Conservation (phyloP, 2,888 invertebrate genomes). For the Pyrochroa serraticornis region DNA sequence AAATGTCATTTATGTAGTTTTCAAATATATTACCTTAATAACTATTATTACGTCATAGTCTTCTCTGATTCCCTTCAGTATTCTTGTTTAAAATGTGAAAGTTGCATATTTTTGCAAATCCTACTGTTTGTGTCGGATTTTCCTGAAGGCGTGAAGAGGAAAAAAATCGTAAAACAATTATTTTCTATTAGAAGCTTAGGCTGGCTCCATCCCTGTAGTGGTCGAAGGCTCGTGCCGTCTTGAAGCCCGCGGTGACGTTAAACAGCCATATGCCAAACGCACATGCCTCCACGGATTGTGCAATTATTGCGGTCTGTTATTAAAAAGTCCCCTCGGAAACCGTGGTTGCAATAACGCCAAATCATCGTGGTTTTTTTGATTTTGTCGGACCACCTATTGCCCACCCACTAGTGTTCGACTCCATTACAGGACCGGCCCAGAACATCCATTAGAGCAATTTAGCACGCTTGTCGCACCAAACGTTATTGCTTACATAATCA, state of each 20-base stretch:
- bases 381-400: not conserved
- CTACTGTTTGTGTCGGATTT: no score
- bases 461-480: not conserved
- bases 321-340: not conserved
- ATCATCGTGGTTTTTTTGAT: not conserved
- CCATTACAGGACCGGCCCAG: no score
- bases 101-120: no score
- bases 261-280: constrained; percentile 15
- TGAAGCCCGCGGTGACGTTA: not conserved
- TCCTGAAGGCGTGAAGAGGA: no score
- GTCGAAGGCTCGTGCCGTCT: not conserved
- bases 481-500: not conserved
- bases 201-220: not conserved
- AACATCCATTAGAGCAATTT: not conserved
- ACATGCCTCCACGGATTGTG: constrained; percentile 8
- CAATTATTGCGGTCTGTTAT: constrained; percentile 2
- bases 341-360: not conserved
- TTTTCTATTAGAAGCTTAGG: not conserved
- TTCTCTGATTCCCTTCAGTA: no score
- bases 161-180: no score
- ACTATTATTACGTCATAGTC: no score
- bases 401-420: not conserved
- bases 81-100: no score
- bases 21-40: no score
- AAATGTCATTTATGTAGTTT: no score